phyloP scores from a whole-genome alignment of 2,113 vertebrate species.

The Donacobius atricapilla region DNA sequence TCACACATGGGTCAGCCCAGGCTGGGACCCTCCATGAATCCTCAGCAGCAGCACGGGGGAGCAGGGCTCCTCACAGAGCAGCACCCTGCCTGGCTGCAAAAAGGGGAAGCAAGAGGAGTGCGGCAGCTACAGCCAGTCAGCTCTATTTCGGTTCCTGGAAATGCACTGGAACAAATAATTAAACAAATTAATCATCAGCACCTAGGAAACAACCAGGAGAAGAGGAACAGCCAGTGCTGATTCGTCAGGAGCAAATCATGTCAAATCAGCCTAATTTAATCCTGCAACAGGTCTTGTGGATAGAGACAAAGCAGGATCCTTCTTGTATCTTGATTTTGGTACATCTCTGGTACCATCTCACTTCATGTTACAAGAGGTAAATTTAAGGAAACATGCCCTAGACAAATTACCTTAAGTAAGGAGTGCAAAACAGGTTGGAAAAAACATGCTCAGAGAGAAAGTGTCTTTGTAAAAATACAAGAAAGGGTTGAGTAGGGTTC shows the following conservation, averaged over 20 bases:
- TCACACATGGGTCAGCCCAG: background rate
- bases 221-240: conserved; percentile 23
- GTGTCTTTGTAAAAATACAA: background rate
- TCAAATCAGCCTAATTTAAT: conserved; percentile 48
- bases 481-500: background rate
- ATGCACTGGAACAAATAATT: conserved; percentile 59
- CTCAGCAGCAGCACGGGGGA: fast-evolving
- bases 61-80: fast-evolving
- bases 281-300: background rate
- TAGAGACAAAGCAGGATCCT: background rate
- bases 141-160: conserved; percentile 33
- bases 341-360: background rate
- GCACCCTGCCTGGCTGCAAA: background rate
- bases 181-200: conserved; percentile 49
- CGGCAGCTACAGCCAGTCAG: background rate
- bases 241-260: conserved; percentile 32
- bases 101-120: background rate
- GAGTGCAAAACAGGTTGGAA: background rate
- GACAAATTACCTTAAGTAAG: background rate
- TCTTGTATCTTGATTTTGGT: background rate
- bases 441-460: background rate
- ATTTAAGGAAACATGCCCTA: background rate
- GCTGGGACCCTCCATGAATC: fast-evolving
- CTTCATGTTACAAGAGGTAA: background rate
- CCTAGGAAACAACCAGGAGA: conserved; percentile 52